Evolutionary conservation across 2,888 invertebrate genomes (phyloP), one percentile per base, ranked within the genome.

Genomic region (Drosophila bunnanda): DNA sequence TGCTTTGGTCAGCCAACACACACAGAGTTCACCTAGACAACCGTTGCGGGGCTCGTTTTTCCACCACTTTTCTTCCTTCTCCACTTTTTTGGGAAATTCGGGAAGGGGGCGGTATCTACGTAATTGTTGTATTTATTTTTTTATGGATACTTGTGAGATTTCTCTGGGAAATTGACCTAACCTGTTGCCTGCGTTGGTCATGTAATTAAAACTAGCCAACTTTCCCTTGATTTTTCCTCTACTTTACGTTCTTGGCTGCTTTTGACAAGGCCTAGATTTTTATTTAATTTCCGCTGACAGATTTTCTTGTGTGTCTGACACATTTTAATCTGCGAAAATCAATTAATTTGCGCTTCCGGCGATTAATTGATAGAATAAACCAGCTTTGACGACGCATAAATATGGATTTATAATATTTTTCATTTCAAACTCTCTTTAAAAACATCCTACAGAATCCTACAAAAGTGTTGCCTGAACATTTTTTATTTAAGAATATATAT

Each of bases 21-120:
- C 38, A 57, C 55, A 41, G 2, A 22, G 1, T 57, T 57, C 61
- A 61, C 61, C 61, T n/a, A 36, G 61, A 41, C 43, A 61, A 61
- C 61, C 57, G 57, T 57, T 61, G 56, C 34, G 34, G 57, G 15
- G 32, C 20, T 32, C 13, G 32, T 6, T 28, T 50, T 15, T 50
- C 32, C 50, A 9, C 22, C 22, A 30, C 30, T 25, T 34, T 15
- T 22, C n/a, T 22, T 12, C 17, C n/a, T 20, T 8, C 30, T 1
- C 13, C n/a, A 9, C 15, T 8, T 17, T 8, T 30, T 13, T 15
- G 25, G 10, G 8, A 28, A 34, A 32, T 12, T 36, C 28, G 4
- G 36, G 36, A 12, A 12, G 36, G 22, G 22, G 34, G 12, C 22
- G 7, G 25, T 13, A 1, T 9, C 9, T 43, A 15, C 22, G 13